Evolutionary conservation across 1,140 invertebrate genomes (phyloP).

Genomic region (Drosophila nasuta): DNA sequence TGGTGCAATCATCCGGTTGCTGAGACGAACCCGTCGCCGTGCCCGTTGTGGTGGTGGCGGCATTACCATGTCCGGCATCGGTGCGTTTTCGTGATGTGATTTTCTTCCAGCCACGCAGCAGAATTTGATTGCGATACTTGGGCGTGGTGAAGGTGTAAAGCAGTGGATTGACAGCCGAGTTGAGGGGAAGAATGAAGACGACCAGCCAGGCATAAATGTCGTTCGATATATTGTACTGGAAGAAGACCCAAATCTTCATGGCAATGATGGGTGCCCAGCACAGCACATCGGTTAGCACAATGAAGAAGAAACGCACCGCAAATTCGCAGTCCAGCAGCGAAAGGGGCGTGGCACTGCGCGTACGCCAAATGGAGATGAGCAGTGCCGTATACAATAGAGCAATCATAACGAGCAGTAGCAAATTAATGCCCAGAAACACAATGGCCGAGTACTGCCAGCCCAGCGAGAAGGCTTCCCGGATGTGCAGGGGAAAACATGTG

Average conservation of each 20-base stretch:
- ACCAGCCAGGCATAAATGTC: slow-evolving; percentile 91
- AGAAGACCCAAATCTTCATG: slow-evolving; percentile 89
- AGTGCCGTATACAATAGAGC: slow-evolving; percentile 88
- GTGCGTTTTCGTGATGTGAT: slow-evolving; percentile 72
- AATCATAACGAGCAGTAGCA: slow-evolving; percentile 87
- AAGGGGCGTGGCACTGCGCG: slow-evolving; percentile 87
- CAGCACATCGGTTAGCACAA: slow-evolving; percentile 90
- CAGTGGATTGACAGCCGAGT: slow-evolving; percentile 92
- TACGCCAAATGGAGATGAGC: slow-evolving; percentile 88
- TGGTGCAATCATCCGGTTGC: slow-evolving; percentile 74
- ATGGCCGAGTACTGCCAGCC: slow-evolving; percentile 92
- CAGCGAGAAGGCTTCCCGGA: slow-evolving; percentile 89
- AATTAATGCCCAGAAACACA: slow-evolving; percentile 90
- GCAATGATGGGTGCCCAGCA: slow-evolving; percentile 92
- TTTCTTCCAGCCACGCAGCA: slow-evolving; percentile 81
- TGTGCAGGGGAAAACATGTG: slow-evolving; percentile 91
- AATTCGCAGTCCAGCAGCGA: slow-evolving; percentile 89
- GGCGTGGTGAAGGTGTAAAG: slow-evolving; percentile 92
- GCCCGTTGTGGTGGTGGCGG: slow-evolving; percentile 72
- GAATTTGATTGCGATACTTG: slow-evolving; percentile 87
- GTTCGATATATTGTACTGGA: slow-evolving; percentile 86
- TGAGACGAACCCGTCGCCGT: slow-evolving; percentile 79
- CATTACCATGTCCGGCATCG: slow-evolving; percentile 64
- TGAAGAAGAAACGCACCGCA: slow-evolving; percentile 90
- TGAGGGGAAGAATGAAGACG: slow-evolving; percentile 91